phyloP scores from a whole-genome alignment of 2,113 vertebrate genomes.

The Archilochus colubris region DNA sequence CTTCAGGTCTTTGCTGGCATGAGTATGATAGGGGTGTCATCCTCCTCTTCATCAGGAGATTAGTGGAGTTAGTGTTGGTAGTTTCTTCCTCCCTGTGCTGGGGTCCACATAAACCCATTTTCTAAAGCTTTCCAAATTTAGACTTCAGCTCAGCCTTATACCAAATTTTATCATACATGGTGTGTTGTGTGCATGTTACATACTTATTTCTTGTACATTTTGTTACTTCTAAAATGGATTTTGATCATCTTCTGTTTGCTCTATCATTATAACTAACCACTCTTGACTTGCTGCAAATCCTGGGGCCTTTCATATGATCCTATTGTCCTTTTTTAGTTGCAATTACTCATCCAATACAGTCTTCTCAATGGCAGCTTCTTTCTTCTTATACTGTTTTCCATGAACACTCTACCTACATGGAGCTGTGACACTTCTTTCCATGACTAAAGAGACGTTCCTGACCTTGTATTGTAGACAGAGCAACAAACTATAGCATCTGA shows the following conservation, averaged over 20 bases:
- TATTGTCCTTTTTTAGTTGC: not conserved
- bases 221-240: not conserved
- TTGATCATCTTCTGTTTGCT: not conserved
- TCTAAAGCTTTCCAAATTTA: not conserved
- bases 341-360: not conserved
- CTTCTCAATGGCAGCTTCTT: not conserved
- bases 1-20: not conserved
- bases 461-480: not conserved
- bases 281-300: not conserved
- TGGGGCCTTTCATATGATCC: not conserved
- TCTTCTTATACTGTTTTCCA: not conserved
- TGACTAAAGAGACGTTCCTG: not conserved
- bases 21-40: rapidly evolving
- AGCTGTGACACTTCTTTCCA: not conserved
- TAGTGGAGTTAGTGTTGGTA: not conserved
- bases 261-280: not conserved
- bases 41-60: not conserved
- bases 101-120: not conserved
- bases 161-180: rapidly evolving
- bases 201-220: not conserved
- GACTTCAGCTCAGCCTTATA: not conserved
- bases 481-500: not conserved
- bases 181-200: too few relatives aligned
- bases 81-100: not conserved
- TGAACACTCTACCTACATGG: not conserved